Percentiles rank a stretch among this genome's conserved stretches.
phyloP scores from a whole-genome alignment of 2,113 vertebrate genomes.

The Cottus gobio region DNA sequence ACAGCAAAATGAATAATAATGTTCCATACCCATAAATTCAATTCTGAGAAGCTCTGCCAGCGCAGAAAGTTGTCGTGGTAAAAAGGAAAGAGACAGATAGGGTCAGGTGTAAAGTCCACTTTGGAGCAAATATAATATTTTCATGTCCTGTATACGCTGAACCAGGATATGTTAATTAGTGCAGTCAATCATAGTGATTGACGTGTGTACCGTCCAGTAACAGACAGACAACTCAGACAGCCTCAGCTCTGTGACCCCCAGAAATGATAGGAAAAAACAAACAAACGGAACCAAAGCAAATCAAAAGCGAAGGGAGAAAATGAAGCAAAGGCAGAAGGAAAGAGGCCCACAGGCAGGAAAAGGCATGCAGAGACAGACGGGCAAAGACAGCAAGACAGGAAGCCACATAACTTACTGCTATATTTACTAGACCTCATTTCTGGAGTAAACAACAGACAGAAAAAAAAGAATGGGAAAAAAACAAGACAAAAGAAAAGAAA shows the following conservation, averaged over 20 bases:
- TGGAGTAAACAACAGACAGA: conserved; percentile 78
- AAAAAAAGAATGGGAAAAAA: conserved; percentile 48
- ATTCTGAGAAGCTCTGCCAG: conserved; percentile 99
- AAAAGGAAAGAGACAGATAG: conserved; percentile 82
- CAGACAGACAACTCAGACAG: conserved; percentile 84
- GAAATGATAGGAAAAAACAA: conserved; percentile 49
- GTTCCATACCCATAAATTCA: conserved; percentile 99
- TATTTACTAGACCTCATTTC: conserved; percentile 82
- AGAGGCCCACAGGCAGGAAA: conserved; percentile 70
- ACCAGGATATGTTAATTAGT: conserved; percentile 64
- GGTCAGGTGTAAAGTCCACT: conserved; percentile 82
- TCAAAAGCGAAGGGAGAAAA: conserved; percentile 64
- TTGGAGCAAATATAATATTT: conserved; percentile 75
- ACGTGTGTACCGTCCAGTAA: conserved; percentile 78
- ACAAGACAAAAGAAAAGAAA: conserved; percentile 52
- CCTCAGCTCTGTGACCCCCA: conserved; percentile 82
- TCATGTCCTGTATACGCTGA: conserved; percentile 63
- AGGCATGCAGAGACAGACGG: conserved; percentile 72
- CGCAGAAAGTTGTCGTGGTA: conserved; percentile 89
- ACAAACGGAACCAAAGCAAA: conserved; percentile 47
- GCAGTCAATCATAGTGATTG: conserved; percentile 61
- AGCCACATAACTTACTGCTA: conserved; percentile 83
- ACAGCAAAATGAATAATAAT: conserved; percentile 88
- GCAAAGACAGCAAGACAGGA: conserved; percentile 76
- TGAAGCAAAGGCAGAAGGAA: conserved; percentile 59